Conservation (phyloP, 2,113 vertebrate species). For the Periophthalmus modestus region DNA sequence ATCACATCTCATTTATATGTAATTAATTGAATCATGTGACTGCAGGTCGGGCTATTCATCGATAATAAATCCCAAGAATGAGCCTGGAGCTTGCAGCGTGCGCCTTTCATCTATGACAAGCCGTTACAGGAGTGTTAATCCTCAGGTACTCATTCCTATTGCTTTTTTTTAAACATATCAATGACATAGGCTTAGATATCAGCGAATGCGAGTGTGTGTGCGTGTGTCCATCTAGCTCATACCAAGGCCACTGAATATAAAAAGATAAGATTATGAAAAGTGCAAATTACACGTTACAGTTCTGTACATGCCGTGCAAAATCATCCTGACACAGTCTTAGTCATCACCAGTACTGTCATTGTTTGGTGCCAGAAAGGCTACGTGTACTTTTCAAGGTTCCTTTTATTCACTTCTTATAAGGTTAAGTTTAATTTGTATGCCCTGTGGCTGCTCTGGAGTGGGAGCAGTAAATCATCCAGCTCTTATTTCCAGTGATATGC, state of each 20-base stretch:
- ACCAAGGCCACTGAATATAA: constrained; percentile 33
- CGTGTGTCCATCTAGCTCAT: constrained; percentile 39
- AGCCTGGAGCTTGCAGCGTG: constrained; percentile 19
- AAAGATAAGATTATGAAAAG: constrained; percentile 54
- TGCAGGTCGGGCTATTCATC: constrained; percentile 19
- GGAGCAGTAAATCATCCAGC: neutral
- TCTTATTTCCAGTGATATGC: neutral
- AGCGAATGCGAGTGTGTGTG: constrained; percentile 20
- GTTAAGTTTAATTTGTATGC: neutral
- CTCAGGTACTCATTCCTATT: constrained; percentile 35
- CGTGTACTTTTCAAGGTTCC: neutral
- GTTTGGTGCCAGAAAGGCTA: neutral
- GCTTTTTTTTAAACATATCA: constrained; percentile 36
- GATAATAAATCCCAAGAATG: neutral
- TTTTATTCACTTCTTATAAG: neutral
- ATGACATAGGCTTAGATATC: constrained; percentile 18
- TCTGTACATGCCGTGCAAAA: neutral
- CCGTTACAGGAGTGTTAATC: constrained; percentile 39
- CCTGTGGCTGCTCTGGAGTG: neutral
- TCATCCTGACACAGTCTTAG: neutral
- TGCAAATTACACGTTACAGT: neutral
- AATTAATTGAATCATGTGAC: neutral
- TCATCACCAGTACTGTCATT: neutral
- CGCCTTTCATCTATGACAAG: constrained; percentile 41
- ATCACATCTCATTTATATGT: neutral